phyloP scores from a whole-genome alignment of 2,888 invertebrate genomes.

The Trilocha varians region DNA sequence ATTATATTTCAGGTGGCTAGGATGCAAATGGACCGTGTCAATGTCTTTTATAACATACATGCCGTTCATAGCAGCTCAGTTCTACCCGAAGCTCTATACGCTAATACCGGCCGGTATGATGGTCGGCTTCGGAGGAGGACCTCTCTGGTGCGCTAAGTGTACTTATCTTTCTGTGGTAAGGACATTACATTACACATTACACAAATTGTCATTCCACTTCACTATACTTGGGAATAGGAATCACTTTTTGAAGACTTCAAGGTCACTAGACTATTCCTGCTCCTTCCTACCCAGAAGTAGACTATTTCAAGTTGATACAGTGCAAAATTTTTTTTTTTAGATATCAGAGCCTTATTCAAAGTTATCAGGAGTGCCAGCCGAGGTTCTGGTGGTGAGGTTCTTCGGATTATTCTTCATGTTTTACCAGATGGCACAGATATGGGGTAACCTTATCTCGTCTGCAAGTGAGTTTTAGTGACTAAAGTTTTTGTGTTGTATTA shows the following conservation, averaged over 20 bases:
- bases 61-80: constrained; percentile 92
- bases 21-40: constrained; percentile 92
- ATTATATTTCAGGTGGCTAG: constrained; percentile 83
- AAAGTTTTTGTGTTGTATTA: too few species aligned
- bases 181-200: too few species aligned
- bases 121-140: constrained; percentile 91
- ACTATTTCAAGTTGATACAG: too few species aligned
- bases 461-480: constrained; percentile 72
- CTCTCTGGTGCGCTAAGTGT: constrained; percentile 96
- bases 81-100: constrained; percentile 88
- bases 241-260: too few species aligned
- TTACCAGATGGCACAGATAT: constrained; percentile 95
- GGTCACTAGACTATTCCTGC: too few species aligned
- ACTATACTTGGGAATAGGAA: too few species aligned
- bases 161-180: constrained; percentile 90
- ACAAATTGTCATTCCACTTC: too few species aligned
- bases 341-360: constrained; percentile 84
- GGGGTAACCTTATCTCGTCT: constrained; percentile 94
- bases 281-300: too few species aligned
- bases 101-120: constrained; percentile 87
- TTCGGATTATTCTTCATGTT: constrained; percentile 98
- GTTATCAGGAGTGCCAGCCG: constrained; percentile 77
- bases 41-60: constrained; percentile 90
- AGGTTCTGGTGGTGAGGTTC: constrained; percentile 89
- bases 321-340: constrained; percentile 24